Conservation (phyloP, 2,888 invertebrate genomes). For the Capitulum mitella region DNA sequence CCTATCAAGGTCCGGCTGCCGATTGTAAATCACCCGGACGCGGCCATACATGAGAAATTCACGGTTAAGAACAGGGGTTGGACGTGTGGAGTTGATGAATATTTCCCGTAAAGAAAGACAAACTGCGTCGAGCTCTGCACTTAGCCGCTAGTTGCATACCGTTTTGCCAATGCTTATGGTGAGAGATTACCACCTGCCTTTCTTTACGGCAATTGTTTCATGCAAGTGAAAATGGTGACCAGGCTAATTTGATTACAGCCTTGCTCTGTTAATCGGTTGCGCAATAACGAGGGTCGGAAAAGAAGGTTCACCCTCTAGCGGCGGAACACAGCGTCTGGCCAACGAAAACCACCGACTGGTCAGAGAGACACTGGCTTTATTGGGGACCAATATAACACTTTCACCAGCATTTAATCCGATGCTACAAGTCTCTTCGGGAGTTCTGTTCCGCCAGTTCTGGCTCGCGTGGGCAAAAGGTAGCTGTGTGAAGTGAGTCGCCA, state of each 20-base stretch:
- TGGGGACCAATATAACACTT: conserved; percentile 16
- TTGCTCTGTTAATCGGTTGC: neutral
- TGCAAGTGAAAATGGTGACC: neutral
- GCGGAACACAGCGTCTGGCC: neutral
- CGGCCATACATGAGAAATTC: neutral
- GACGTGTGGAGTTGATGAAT: neutral
- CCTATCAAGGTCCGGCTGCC: neutral
- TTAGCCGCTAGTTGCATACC: neutral
- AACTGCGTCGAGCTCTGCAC: neutral
- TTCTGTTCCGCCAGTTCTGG: too few species aligned
- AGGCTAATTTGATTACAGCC: neutral
- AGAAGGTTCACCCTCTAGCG: neutral
- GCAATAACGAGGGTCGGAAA: neutral
- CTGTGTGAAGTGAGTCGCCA: too few species aligned
- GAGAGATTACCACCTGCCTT: neutral
- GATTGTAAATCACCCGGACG: neutral
- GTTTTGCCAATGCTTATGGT: neutral
- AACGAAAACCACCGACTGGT: neutral
- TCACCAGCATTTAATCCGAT: neutral
- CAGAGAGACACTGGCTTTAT: neutral
- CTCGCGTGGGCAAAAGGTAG: too few species aligned
- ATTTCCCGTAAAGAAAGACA: neutral
- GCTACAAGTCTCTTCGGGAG: too few species aligned
- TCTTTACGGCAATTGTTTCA: neutral
- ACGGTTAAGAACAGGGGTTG: neutral